These are phyloP conservation scores for Chrysolina oricalcia DNA, from an alignment of 2,888 invertebrate species.

Conservation along the genomic window DNA sequence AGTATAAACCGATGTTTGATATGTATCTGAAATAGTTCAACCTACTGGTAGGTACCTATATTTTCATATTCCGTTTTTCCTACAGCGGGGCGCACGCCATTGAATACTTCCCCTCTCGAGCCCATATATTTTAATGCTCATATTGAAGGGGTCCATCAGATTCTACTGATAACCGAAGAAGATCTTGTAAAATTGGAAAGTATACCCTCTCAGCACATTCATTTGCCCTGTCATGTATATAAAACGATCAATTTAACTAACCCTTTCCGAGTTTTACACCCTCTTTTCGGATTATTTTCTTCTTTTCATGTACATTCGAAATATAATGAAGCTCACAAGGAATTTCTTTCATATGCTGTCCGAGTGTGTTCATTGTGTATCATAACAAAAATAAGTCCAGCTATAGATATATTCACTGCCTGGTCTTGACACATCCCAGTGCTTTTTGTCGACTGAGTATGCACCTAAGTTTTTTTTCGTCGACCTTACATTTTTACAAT, in stretches of 20 bases:
- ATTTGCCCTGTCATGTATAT: constrained; percentile 39
- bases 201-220: constrained; percentile 33
- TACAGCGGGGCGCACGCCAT: neutral
- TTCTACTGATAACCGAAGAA: constrained; percentile 20
- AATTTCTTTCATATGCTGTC: neutral
- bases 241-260: constrained; percentile 40
- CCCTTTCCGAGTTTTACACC: constrained; percentile 30
- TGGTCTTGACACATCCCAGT: too few species aligned
- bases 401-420: too few species aligned
- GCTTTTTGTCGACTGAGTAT: too few species aligned
- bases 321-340: constrained; percentile 13
- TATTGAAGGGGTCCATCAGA: neutral
- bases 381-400: too few species aligned
- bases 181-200: constrained; percentile 39
- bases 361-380: neutral
- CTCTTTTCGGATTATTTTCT: constrained; percentile 32
- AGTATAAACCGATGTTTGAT: too few species aligned
- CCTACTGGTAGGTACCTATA: too few species aligned
- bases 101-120: neutral
- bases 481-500: too few species aligned
- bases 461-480: too few species aligned
- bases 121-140: neutral
- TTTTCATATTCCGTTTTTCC: neutral
- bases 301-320: constrained; percentile 24
- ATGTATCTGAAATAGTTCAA: too few species aligned